Evolutionary conservation across 2,797 vertebrate genomes (phyloP).

Genomic region (Garrulus glandarius): DNA sequence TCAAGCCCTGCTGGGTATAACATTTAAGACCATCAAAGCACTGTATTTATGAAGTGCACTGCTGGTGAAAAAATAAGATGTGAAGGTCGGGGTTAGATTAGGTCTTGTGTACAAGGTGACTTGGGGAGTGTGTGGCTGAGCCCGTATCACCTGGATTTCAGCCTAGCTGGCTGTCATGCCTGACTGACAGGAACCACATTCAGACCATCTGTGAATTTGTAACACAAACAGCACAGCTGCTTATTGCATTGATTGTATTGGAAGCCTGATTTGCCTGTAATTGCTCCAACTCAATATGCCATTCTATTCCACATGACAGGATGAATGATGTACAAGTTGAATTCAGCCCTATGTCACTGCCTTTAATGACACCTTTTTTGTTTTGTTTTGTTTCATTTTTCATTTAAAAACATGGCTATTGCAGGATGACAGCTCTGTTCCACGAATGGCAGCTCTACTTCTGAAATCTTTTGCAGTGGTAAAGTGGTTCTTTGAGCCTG

Average conservation of each 20-base stretch:
- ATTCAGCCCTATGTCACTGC: neutral
- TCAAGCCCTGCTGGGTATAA: neutral
- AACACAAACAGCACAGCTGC: neutral
- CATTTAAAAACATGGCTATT: neutral
- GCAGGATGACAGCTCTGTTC: neutral
- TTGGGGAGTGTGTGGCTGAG: neutral
- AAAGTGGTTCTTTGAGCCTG: neutral
- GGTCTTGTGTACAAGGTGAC: neutral
- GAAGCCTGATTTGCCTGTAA: neutral
- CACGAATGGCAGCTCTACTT: neutral
- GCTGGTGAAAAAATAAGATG: neutral
- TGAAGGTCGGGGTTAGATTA: neutral
- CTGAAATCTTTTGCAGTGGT: neutral
- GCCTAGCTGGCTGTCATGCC: neutral
- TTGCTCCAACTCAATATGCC: neutral
- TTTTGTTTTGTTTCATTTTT: neutral
- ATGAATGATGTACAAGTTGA: neutral
- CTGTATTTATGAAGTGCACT: neutral
- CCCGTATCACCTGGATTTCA: neutral
- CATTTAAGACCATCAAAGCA: neutral
- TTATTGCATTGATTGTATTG: neutral
- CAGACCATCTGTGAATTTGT: neutral
- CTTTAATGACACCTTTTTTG: neutral
- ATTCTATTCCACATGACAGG: neutral
- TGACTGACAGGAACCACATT: neutral